Conservation (phyloP, 2,797 vertebrate species). For the Eidolon dupreanum region DNA sequence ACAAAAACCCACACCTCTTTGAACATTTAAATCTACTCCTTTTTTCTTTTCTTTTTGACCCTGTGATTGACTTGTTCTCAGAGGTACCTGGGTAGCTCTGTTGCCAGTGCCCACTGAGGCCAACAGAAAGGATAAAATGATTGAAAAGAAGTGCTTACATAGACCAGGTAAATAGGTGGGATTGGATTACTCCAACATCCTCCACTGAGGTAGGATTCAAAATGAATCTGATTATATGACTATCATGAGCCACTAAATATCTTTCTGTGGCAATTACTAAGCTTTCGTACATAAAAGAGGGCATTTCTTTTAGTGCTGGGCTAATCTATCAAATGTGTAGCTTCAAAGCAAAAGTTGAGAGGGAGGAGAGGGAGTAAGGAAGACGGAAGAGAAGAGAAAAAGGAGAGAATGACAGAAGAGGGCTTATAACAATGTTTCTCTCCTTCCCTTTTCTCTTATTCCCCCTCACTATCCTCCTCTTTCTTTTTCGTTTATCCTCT, state of each 20-base stretch:
- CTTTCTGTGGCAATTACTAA: constrained; percentile 97
- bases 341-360: constrained; percentile 88
- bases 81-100: constrained; percentile 46
- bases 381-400: neutral
- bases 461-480: neutral
- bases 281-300: constrained; percentile 92
- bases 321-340: constrained; percentile 94
- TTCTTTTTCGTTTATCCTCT: constrained; percentile 65
- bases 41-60: neutral
- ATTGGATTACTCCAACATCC: constrained; percentile 87
- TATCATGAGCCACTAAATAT: constrained; percentile 94
- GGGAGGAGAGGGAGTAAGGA: neutral
- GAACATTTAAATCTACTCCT: neutral
- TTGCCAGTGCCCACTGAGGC: constrained; percentile 53
- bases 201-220: constrained; percentile 90
- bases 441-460: neutral
- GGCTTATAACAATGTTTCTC: constrained; percentile 72
- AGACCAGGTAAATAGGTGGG: constrained; percentile 81
- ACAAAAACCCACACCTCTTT: neutral
- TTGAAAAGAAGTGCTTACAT: constrained; percentile 72
- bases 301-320: constrained; percentile 92
- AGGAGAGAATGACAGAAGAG: neutral
- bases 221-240: constrained; percentile 96
- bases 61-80: constrained; percentile 54
- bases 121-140: constrained; percentile 60